Evolutionary conservation across 2,888 invertebrate genomes (phyloP).

Genomic region (Drosophila dives): DNA sequence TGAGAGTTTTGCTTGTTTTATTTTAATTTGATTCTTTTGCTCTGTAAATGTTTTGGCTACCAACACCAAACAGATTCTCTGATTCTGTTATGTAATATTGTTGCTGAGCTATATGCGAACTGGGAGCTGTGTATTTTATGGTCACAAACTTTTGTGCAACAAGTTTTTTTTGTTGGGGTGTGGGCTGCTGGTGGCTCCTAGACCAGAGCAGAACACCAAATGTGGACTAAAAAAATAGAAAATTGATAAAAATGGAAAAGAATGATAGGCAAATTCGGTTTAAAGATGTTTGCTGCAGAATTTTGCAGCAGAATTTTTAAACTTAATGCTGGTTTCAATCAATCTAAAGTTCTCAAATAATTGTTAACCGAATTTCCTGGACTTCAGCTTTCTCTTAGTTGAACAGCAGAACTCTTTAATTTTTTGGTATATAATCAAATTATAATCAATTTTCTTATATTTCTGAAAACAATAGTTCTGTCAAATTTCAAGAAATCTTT

Average conservation of each 20-base stretch:
- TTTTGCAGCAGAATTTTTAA: background rate
- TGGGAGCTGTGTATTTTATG: conserved; percentile 35
- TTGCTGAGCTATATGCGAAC: conserved; percentile 27
- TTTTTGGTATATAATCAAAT: background rate
- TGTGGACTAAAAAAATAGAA: conserved; percentile 45
- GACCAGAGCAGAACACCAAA: conserved; percentile 31
- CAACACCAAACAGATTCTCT: conserved; percentile 63
- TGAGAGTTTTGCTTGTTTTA: conserved; percentile 58
- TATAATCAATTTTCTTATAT: background rate
- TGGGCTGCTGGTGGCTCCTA: background rate
- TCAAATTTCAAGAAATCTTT: background rate
- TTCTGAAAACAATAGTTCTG: background rate
- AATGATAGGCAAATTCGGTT: conserved; percentile 1
- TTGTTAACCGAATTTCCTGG: background rate
- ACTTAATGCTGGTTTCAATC: background rate
- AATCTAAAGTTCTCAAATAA: background rate
- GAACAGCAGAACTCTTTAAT: too few relatives aligned
- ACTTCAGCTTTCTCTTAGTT: background rate
- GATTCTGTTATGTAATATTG: conserved; percentile 69
- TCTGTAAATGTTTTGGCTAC: conserved; percentile 72
- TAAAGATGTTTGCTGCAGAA: background rate
- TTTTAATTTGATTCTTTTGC: conserved; percentile 64
- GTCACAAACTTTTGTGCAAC: conserved; percentile 64
- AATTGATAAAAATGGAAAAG: conserved; percentile 14
- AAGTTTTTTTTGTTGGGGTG: conserved; percentile 46